Conservation (phyloP, 1,140 invertebrate genomes). For the Euwallacea fornicatus region DNA sequence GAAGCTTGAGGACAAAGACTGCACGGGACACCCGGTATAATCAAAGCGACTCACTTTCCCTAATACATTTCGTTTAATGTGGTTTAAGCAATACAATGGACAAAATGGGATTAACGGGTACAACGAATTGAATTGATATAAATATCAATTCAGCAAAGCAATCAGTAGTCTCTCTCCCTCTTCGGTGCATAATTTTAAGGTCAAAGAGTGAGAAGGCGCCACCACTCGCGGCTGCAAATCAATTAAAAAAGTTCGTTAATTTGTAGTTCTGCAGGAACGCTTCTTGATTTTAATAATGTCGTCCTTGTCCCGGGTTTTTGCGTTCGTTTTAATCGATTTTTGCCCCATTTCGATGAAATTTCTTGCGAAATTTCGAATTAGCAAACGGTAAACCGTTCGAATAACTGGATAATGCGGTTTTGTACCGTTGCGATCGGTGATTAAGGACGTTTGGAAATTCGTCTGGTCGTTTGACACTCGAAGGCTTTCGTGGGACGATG, state of each 20-base stretch:
- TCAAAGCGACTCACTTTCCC: background rate
- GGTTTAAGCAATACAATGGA: background rate
- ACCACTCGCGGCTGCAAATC: background rate
- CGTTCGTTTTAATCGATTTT: no score
- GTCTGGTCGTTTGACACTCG: no score
- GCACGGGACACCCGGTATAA: background rate
- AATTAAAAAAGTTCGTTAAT: slow-evolving; percentile 17
- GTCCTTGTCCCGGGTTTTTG: background rate
- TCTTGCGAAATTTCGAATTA: no score
- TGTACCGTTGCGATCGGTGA: no score
- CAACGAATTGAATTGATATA: slow-evolving; percentile 6
- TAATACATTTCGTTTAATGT: background rate
- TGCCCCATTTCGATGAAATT: no score
- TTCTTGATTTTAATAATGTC: slow-evolving; percentile 9
- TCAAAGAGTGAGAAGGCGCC: slow-evolving; percentile 6
- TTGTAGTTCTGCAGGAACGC: slow-evolving; percentile 9
- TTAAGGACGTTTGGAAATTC: no score
- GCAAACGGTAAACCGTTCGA: no score
- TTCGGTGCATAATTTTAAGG: slow-evolving; percentile 20
- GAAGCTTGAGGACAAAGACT: background rate
- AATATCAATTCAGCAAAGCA: slow-evolving; percentile 6
- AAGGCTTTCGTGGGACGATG: no score
- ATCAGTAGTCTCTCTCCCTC: slow-evolving; percentile 3
- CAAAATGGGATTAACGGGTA: background rate
- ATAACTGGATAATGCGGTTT: no score